Percentiles rank a stretch among this genome's conserved stretches.
phyloP scores from a whole-genome alignment of 2,888 invertebrate species.

The Syrista parreyssii region DNA sequence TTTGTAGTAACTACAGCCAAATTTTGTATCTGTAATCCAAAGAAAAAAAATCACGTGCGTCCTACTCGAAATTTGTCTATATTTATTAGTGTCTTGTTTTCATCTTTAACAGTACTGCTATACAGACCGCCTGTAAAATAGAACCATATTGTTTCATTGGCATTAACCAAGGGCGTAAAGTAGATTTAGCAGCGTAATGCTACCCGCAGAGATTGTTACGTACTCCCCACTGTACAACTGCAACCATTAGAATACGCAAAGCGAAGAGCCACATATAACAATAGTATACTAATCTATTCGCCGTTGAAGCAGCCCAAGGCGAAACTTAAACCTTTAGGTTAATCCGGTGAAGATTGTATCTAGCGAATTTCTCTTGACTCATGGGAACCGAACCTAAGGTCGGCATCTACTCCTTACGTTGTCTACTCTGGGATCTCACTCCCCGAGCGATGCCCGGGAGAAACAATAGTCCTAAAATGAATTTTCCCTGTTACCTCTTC shows the following conservation, averaged over 20 bases:
- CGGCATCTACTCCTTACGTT: not conserved
- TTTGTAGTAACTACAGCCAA: too few relatives aligned
- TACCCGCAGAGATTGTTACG: not conserved
- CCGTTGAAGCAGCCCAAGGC: constrained; percentile 16
- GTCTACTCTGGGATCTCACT: not conserved
- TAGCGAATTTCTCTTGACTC: constrained; percentile 7
- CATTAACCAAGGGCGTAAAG: not conserved
- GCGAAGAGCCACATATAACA: constrained; percentile 17
- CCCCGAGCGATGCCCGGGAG: not conserved
- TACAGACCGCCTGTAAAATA: too few relatives aligned
- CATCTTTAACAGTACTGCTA: too few relatives aligned
- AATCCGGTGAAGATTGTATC: constrained; percentile 16
- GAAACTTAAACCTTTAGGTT: constrained; percentile 20
- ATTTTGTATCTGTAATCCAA: too few relatives aligned
- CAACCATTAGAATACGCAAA: constrained; percentile 18
- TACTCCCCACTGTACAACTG: not conserved
- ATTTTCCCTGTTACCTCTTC: not conserved
- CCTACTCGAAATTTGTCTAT: too few relatives aligned
- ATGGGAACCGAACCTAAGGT: not conserved
- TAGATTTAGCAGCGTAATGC: not conserved
- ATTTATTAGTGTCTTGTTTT: too few relatives aligned
- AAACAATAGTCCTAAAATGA: constrained; percentile 1
- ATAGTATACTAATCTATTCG: constrained; percentile 24
- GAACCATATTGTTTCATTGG: too few relatives aligned
- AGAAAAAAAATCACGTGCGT: too few relatives aligned